Base-by-base conservation (phyloP, 2,113 vertebrate genomes). In the Eira barbara region DNA sequence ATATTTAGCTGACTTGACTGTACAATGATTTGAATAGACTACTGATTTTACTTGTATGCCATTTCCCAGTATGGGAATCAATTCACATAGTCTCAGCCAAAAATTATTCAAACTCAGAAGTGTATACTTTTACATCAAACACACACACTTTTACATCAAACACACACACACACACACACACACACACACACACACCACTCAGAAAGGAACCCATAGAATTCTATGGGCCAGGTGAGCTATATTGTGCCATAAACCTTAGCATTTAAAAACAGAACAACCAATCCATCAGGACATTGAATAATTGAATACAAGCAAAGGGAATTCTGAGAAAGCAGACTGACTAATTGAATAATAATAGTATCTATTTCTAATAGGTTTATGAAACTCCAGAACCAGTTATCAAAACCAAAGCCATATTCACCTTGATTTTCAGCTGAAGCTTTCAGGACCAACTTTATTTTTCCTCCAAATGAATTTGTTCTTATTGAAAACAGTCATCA, bases 331-430 rank as follows among this genome's bases (percentile, higher is more conserved):
- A 91, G 21, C 6, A 57, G 25, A 74, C 25, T 96, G 65, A 47
- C 74, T 81, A 82, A 34, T 27, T 95, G 25, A 87, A 42, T 47
- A 61, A 45, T 79, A 93, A 89, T 57, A 67, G 36, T 74, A 81
- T 23, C 3, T 18, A 92, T 59, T 96, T 97, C 29, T 88, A 83
- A 90, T 92, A 94, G 21, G 34, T 42, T 92, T 73, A 36, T 63
- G 34, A 63, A 89, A 71, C 29, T 18, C 31, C n/a, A 14, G 6
- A 91, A 79, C 5, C 7, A 82, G 71, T 69, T 92, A 20, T 86
- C 23, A 94, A 97, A 93, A 81, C 6, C 57, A 95, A 97, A 95
- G n/a, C 18, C 76, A 65, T 73, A 79, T 76, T 87, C 55, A 89
- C 23, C 20, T 76, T 85, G 39, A 81, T 81, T 80, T 91, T 47